These are phyloP conservation scores for Pseudomyrmex gracilis DNA, from an alignment of 1,140 invertebrate genomes.

Conservation along the genomic window DNA sequence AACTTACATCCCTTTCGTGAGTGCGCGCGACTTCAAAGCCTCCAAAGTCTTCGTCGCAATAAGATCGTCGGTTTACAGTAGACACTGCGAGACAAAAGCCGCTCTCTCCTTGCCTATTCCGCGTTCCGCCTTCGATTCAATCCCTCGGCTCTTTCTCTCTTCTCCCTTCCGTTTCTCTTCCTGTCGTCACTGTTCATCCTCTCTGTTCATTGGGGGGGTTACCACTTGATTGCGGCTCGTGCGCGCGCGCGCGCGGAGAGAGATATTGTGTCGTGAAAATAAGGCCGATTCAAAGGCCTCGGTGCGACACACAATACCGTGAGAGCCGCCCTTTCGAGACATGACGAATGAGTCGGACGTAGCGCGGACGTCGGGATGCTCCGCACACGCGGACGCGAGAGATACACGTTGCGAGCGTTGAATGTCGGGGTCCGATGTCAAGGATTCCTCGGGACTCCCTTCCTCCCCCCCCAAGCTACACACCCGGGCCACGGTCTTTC, in stretches of 20 bases:
- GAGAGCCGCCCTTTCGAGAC: constrained; percentile 14
- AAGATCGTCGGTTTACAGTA: constrained; percentile 76
- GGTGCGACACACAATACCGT: background rate
- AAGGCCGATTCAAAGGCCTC: constrained; percentile 15
- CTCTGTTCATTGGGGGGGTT: background rate
- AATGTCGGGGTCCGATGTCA: constrained; percentile 50
- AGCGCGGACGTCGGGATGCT: background rate
- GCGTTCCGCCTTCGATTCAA: background rate
- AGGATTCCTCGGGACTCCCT: constrained; percentile 62
- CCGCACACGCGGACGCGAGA: constrained; percentile 8
- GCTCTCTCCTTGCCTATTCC: constrained; percentile 56
- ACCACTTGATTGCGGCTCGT: background rate
- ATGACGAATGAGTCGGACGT: constrained; percentile 42
- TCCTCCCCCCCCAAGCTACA: constrained; percentile 34
- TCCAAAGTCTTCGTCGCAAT: constrained; percentile 67
- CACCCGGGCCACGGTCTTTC: constrained; percentile 61
- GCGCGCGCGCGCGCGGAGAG: background rate
- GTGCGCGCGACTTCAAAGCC: constrained; percentile 71
- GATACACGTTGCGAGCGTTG: constrained; percentile 26
- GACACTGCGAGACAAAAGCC: constrained; percentile 66
- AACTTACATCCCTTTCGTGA: too few species aligned
- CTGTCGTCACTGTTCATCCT: constrained; percentile 18
- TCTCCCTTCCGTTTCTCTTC: background rate
- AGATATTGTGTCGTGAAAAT: constrained; percentile 19
- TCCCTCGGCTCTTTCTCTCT: background rate